These are phyloP conservation scores for Gila orcuttii DNA, from an alignment of 2,113 vertebrate species.

Conservation along the genomic window DNA sequence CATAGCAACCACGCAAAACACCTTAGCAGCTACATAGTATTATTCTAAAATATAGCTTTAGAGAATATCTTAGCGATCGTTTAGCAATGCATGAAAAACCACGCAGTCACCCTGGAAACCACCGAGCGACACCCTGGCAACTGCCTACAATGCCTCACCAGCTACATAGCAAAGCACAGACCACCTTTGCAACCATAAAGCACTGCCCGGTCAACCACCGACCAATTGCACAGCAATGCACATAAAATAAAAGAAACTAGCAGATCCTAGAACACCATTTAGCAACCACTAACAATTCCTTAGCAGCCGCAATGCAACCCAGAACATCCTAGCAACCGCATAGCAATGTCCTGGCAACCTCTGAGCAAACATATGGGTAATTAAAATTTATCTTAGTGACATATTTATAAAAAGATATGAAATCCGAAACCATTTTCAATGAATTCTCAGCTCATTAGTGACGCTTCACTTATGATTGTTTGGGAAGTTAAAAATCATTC, in stretches of 20 bases:
- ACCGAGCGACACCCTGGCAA: background rate
- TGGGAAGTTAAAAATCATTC: background rate
- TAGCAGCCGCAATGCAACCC: background rate
- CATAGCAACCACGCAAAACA: no score
- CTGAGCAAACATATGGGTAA: no score
- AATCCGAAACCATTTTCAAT: no score
- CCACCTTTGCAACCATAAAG: background rate
- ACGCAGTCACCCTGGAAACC: background rate
- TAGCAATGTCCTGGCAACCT: no score
- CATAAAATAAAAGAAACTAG: no score
- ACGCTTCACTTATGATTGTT: no score
- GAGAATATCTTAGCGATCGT: background rate
- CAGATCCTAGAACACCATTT: background rate
- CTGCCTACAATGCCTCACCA: background rate
- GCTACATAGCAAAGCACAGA: background rate
- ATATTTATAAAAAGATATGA: no score
- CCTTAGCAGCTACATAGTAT: background rate
- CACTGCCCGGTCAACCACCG: background rate
- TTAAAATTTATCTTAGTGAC: no score
- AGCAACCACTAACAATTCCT: background rate
- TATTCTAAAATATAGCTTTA: no score
- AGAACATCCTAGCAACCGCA: background rate
- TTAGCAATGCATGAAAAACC: background rate
- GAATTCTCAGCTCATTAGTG: no score
- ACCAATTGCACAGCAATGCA: background rate